Base-by-base conservation (phyloP, 2,113 vertebrate species). In the Dipodomys ordii region DNA sequence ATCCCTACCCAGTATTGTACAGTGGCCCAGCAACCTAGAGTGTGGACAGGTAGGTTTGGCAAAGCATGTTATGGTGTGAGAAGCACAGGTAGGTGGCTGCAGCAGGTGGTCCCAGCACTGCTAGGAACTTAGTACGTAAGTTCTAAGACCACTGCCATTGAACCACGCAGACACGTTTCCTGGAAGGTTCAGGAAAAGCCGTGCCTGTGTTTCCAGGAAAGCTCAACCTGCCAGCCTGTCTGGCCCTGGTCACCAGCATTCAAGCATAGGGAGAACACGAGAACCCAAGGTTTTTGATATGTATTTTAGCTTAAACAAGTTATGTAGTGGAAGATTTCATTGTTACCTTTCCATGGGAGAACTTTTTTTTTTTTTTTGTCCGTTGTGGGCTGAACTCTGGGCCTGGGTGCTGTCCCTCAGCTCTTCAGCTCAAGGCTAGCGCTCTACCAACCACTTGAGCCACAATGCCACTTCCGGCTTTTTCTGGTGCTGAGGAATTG, bases 1-100 rank as follows among this genome's bases (percentile, higher is more conserved):
- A 0, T 15, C 32, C 4, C n/a, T 62, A 32, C 69, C n/a, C 7
- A 1, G 44, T 44, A 78, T 0, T 1, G 44, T 8, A 0, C 6
- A 6, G 39, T n/a, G 23, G 18, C 60, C 39, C 28, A 64, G 69
- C 0, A 1, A 68, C 57, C 27, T 64, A 76, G 76, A 44, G 28
- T 60, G 19, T 32, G 30, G 44, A n/a, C 19, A 68, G 74, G 74
- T 7, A 64, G 57, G 44, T 23, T 35, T 30, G 39, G 57, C 67
- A 28, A 6, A 4, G 3, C 49, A 35, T 49, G 7, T 16, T 77
- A 23, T 69, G 15, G 65, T 20, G 64, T 57, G 16, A 53, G 32
- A 39, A 28, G 35, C 35, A 64, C 13, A 46, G 35, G 62, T 7
- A 65, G 68, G 23, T 0, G 6, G 23, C 15, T 15, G 57, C 1